Evolutionary conservation across 2,797 vertebrate species (phyloP), one percentile per base, ranked within the genome.

Genomic region (Dryobates pubescens): DNA sequence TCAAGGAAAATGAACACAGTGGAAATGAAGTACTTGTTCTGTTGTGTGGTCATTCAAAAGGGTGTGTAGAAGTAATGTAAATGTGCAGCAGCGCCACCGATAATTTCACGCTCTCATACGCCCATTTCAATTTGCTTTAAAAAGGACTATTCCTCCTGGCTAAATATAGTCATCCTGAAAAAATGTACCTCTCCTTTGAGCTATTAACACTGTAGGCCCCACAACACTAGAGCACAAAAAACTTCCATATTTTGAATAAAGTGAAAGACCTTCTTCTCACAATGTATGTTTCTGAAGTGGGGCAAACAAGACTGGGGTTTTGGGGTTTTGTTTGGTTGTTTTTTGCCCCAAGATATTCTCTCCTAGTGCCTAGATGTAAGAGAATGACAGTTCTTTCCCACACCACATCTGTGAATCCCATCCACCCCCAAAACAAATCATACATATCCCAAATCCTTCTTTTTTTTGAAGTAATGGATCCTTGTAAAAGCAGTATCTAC

Each of bases 1-100:
- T 96, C 88, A 95, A 92, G 92, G 93, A 96, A 95, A 96, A 95
- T 96, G 82, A 96, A 90, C 94, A 95, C 82, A 94, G 94, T 94
- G 94, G 93, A 92, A 94, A 92, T 78, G 89, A 94, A 95, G 87
- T 71, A 91, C 88, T 93, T 96, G 90, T 96, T 96, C 86, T 94
- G 90, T 94, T 90, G 90, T 92, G 88, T 96, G 94, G 91, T 96
- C 93, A 96, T 93, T 96, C 92, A 95, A 82, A 95, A 86, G 89
- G 92, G 58, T 93, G 82, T 88, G 91, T 94, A 94, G 92, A 95
- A 94, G 89, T 81, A 96, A 95, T 92, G 92, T 93, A 96, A 96
- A 95, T 85, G 90, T 64, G 80, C 88, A 92, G 71, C 73, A 88
- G 86, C 0, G 9, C 86, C 73, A 81, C 81, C 92, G 90, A 94